Conservation (phyloP, 1,140 invertebrate species). For the Drosophila sp. region DNA sequence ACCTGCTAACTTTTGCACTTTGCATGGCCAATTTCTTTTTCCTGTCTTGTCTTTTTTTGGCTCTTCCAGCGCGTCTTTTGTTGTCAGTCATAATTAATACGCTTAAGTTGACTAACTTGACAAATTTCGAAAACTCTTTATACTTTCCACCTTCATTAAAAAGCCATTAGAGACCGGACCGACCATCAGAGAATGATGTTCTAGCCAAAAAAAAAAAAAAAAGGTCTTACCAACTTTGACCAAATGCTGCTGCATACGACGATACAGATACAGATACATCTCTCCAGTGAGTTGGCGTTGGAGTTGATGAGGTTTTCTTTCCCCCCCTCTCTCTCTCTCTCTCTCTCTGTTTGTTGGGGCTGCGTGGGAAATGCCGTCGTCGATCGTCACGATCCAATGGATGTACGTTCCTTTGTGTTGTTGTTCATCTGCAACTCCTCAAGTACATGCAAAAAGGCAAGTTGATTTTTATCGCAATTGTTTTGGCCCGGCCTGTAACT, state of each 20-base stretch:
- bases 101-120: slow-evolving; percentile 67
- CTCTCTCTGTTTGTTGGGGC: slow-evolving; percentile 28
- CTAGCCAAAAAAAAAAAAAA: slow-evolving; percentile 22
- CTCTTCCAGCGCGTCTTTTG: not conserved
- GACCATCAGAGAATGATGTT: not conserved
- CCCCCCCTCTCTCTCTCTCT: too few relatives aligned
- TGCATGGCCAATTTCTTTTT: slow-evolving; percentile 35
- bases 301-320: not conserved
- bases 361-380: slow-evolving; percentile 77
- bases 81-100: slow-evolving; percentile 76
- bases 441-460: slow-evolving; percentile 64
- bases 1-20: slow-evolving; percentile 66
- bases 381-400: slow-evolving; percentile 68
- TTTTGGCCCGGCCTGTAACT: slow-evolving; percentile 15
- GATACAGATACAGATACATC: not conserved
- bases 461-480: slow-evolving; percentile 65
- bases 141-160: slow-evolving; percentile 64
- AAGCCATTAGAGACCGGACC: slow-evolving; percentile 56
- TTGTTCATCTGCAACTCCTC: slow-evolving; percentile 16
- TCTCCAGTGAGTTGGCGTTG: not conserved
- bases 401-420: slow-evolving; percentile 25
- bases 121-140: slow-evolving; percentile 44
- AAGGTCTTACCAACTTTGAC: slow-evolving; percentile 15
- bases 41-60: not conserved
- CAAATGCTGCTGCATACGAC: not conserved